Conservation (phyloP, 2,797 vertebrate species). For the Thunnus albacares region DNA sequence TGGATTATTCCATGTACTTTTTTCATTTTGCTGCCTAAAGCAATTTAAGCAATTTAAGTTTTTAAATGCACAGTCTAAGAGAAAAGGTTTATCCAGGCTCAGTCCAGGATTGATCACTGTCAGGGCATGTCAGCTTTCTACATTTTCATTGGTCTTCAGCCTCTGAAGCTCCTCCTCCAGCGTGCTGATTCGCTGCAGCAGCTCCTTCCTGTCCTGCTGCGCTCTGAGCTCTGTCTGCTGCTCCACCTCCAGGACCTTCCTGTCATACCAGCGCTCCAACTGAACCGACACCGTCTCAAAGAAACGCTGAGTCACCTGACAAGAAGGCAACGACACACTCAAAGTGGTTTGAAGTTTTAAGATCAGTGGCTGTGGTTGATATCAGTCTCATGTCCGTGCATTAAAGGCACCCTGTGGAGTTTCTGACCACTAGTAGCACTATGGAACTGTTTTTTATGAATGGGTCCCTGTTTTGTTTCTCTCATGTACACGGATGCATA, state of each 20-base stretch:
- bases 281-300: constrained; percentile 93
- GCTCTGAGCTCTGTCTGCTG: constrained; percentile 86
- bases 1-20: no score
- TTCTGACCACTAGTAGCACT: no score
- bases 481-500: no score
- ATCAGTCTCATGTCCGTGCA: no score
- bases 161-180: constrained; percentile 91
- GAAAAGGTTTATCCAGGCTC: neutral
- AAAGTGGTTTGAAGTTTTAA: neutral
- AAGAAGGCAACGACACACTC: neutral
- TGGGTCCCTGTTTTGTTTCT: no score
- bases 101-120: neutral
- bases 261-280: constrained; percentile 94
- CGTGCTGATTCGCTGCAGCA: constrained; percentile 88
- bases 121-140: constrained; percentile 65
- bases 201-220: constrained; percentile 85
- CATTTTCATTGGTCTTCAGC: constrained; percentile 83
- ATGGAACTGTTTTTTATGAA: no score
- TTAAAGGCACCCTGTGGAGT: no score
- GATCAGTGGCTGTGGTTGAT: neutral
- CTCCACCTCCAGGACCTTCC: constrained; percentile 90
- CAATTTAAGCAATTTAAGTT: no score
- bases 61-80: no score
- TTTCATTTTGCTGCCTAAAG: no score
- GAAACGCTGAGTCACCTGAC: constrained; percentile 89